Evolutionary conservation across 1,140 invertebrate species (phyloP).

Genomic region (Cecropterus lyciades): DNA sequence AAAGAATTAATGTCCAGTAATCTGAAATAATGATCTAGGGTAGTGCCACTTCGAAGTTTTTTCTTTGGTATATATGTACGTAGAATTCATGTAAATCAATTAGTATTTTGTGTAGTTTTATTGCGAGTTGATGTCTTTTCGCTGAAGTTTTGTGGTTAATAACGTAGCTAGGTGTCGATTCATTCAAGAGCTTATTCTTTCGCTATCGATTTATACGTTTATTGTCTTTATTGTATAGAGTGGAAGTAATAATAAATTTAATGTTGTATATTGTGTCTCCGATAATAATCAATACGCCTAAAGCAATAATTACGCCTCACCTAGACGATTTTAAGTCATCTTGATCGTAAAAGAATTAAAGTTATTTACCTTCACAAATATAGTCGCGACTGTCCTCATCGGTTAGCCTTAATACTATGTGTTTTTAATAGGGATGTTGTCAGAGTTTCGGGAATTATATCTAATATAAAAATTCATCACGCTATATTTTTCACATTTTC

Average conservation of each 20-base stretch:
- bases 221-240: constrained; percentile 32
- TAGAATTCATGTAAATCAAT: constrained; percentile 26
- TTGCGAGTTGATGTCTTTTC: constrained; percentile 24
- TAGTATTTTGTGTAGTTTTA: constrained; percentile 36
- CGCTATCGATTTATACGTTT: constrained; percentile 23
- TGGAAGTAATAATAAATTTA: constrained; percentile 39
- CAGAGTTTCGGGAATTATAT: neutral
- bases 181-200: constrained; percentile 32
- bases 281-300: constrained; percentile 64
- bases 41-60: constrained; percentile 21
- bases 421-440: constrained; percentile 2
- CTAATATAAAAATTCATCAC: no score
- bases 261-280: constrained; percentile 59
- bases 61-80: constrained; percentile 24
- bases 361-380: constrained; percentile 37
- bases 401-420: constrained; percentile 24
- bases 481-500: no score
- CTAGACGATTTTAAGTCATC: constrained; percentile 50
- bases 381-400: constrained; percentile 48
- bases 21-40: constrained; percentile 34
- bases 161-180: constrained; percentile 32
- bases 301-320: constrained; percentile 70
- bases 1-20: constrained; percentile 52
- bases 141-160: constrained; percentile 17
- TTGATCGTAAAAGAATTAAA: constrained; percentile 33